These are phyloP conservation scores for Sapayoa aenigma DNA, from an alignment of 2,113 vertebrate species.

Conservation along the genomic window DNA sequence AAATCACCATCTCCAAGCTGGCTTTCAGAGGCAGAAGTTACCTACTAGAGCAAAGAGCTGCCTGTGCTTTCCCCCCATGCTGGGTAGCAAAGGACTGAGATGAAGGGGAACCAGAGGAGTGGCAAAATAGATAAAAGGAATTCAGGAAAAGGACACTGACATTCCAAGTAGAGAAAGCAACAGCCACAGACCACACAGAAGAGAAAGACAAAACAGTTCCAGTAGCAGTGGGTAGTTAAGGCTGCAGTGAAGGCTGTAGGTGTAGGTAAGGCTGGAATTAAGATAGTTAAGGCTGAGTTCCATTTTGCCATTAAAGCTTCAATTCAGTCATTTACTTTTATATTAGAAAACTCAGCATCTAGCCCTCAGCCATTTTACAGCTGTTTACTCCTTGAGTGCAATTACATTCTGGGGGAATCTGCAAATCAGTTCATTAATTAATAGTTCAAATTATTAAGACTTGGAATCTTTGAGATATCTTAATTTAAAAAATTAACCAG, in stretches of 20 bases:
- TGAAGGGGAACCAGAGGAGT: not conserved
- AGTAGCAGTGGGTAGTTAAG: not conserved
- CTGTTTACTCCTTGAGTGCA: not conserved
- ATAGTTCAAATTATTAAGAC: not conserved
- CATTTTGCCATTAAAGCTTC: not conserved
- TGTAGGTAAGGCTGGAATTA: not conserved
- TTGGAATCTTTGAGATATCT: not conserved
- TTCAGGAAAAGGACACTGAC: not conserved
- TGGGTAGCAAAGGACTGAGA: constrained; percentile 1
- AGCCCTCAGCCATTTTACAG: not conserved
- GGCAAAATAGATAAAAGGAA: not conserved
- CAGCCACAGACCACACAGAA: not conserved
- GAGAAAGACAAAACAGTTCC: not conserved
- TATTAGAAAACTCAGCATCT: not conserved
- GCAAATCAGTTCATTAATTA: not conserved
- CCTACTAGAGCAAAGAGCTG: not conserved
- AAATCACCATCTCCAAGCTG: not conserved
- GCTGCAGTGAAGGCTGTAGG: not conserved
- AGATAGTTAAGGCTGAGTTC: not conserved
- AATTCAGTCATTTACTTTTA: not conserved
- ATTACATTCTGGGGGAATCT: not conserved
- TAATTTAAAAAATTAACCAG: not conserved
- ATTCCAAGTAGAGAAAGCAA: not conserved
- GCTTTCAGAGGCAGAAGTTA: not conserved
- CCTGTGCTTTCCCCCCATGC: not conserved